phyloP scores from a whole-genome alignment of 1,140 invertebrate species.

The Reticulitermes speratus region DNA sequence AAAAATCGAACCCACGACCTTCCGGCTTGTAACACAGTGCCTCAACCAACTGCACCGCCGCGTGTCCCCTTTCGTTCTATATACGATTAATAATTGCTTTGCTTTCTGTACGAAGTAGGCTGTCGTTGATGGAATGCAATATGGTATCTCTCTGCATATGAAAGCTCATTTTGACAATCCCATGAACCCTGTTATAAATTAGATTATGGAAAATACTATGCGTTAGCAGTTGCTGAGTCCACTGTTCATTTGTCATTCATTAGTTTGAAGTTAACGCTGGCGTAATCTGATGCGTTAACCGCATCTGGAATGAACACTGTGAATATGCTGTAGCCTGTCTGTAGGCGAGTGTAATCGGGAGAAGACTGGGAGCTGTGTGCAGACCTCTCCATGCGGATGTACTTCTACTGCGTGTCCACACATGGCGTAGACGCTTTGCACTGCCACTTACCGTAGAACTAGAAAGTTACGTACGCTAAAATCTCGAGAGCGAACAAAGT shows the following conservation, averaged over 20 bases:
- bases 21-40: too few species aligned
- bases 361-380: neutral
- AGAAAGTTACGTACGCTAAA: too few species aligned
- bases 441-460: too few species aligned
- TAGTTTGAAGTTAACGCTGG: slow-evolving; percentile 4
- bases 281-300: neutral
- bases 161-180: neutral
- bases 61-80: too few species aligned
- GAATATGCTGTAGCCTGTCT: neutral
- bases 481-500: too few species aligned
- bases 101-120: too few species aligned
- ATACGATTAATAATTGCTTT: too few species aligned
- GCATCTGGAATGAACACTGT: neutral
- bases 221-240: neutral
- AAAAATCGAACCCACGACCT: too few species aligned
- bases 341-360: neutral
- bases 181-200: neutral
- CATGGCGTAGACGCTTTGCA: neutral
- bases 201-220: neutral
- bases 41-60: too few species aligned
- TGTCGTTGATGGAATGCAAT: too few species aligned
- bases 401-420: neutral
- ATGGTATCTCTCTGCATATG: neutral
- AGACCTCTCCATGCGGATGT: neutral
- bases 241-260: slow-evolving; percentile 16